A percentile compares a stretch with the other conserved stretches of the same genome.
Conservation (phyloP, 2,888 invertebrate genomes). For the Melieria omissa region DNA sequence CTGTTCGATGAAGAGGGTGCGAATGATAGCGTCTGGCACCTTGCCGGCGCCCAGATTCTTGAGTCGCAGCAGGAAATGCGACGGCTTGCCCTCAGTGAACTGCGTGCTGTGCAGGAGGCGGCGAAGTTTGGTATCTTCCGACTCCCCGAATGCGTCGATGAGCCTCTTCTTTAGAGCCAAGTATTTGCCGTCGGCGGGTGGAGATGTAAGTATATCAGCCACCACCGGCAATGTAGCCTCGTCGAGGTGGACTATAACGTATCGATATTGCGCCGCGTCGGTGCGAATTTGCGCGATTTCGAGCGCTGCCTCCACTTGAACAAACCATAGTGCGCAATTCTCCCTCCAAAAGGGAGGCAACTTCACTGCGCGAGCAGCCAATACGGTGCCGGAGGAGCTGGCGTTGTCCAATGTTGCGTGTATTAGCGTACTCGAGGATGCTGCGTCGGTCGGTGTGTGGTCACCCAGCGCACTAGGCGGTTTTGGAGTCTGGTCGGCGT, state of each 20-base stretch:
- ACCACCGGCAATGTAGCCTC: constrained; percentile 4
- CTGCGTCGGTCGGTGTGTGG: too few relatives aligned
- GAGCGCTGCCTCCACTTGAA: constrained; percentile 11
- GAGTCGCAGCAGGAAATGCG: too few relatives aligned
- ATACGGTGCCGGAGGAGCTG: not conserved
- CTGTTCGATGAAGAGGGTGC: too few relatives aligned
- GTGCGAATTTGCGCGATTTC: constrained; percentile 5
- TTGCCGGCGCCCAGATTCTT: too few relatives aligned
- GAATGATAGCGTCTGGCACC: too few relatives aligned
- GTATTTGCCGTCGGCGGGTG: not conserved
- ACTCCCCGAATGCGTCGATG: not conserved
- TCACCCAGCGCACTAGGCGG: too few relatives aligned
- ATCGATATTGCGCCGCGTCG: not conserved
- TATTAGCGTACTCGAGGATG: too few relatives aligned
- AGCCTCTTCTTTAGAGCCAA: not conserved
- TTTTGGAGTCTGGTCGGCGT: too few relatives aligned
- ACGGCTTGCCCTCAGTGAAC: too few relatives aligned
- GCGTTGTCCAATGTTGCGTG: too few relatives aligned
- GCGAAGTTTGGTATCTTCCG: not conserved
- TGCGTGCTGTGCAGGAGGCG: constrained; percentile 19
- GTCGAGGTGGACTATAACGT: constrained; percentile 5
- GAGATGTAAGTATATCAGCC: constrained; percentile 9
- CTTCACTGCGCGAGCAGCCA: constrained; percentile 8
- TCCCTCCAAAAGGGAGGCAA: not conserved
- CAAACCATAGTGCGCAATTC: not conserved